Conservation (phyloP, 2,797 vertebrate species). For the Varecia variegata region DNA sequence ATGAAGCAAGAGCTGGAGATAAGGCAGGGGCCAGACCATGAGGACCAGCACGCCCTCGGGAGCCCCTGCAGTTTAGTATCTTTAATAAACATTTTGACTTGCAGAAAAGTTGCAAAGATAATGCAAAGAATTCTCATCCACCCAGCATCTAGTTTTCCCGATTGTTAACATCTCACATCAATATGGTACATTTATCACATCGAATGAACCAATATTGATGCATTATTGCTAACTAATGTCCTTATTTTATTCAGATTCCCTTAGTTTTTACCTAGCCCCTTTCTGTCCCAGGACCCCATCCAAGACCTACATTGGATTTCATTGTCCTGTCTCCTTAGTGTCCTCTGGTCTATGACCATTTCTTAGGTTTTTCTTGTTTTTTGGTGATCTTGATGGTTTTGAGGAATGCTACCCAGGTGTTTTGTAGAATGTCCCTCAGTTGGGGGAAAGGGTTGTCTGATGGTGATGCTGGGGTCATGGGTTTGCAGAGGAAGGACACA, state of each 20-base stretch:
- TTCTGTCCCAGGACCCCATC: background rate
- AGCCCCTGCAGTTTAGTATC: background rate
- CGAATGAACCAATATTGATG: background rate
- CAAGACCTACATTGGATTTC: background rate
- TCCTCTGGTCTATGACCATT: background rate
- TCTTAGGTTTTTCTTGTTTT: background rate
- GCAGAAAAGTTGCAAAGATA: background rate
- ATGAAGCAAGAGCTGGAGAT: background rate
- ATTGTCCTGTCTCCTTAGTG: background rate
- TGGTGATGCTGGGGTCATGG: background rate
- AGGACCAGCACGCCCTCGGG: background rate
- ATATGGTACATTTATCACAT: background rate
- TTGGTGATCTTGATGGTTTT: background rate
- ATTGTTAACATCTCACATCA: background rate
- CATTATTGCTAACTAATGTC: background rate
- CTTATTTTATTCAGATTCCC: background rate
- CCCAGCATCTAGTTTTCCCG: background rate
- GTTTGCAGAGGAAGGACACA: background rate
- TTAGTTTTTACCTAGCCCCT: background rate
- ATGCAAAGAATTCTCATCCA: background rate
- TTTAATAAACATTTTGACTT: background rate
- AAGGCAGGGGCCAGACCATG: accelerated
- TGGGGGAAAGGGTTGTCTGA: background rate
- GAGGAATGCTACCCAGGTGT: background rate
- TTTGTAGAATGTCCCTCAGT: background rate